Base-by-base conservation (phyloP, 2,797 vertebrate genomes). In the Otolemur crassicaudatus region DNA sequence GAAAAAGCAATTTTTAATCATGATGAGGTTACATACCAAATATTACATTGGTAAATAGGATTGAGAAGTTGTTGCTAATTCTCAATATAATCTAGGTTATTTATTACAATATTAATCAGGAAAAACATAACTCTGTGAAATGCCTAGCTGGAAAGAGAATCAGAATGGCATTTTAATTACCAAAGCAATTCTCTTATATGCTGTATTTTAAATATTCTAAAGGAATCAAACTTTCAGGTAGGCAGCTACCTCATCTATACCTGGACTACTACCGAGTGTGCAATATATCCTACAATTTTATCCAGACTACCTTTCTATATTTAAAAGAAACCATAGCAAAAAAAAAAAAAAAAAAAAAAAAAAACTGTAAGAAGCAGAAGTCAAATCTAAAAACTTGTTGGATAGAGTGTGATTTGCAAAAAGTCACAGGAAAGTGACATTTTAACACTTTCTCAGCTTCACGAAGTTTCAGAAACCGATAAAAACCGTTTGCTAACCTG, bases 1-100 rank as follows among this genome's bases (percentile, higher is more conserved):
- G 69, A 80, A 94, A 91, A 69, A 65, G 34, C 25, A 31, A 49
- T 31, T 87, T 90, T 91, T 85, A 91, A 65, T 58, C n/a, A 80
- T 81, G 76, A 43, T 69, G 43, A 87, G 61, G 20, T 77, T 13
- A 85, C 46, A 43, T n/a, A 67, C 77, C 29, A 87, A 94, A 65
- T 61, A 87, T 69, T 84, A 75, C 77, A 56, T 4, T 43, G 34
- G 58, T 65, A 95, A 93, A 72, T 2, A 31, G 0, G 4, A 5
- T 7, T 49, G 10, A 19, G 79, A 29, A 79, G 69, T 16, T 90
- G n/a, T 29, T 60, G 31, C 65, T 80, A 60, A 95, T 63, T 89
- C 14, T 67, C 76, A n/a, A 0, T 84, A 34, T 65, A 61, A 86
- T 93, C 58, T 43, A 82, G 56, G 25, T 27, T 77, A 34, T 63